phyloP scores from a whole-genome alignment of 2,888 invertebrate species.

The Microctonus hyperodae region DNA sequence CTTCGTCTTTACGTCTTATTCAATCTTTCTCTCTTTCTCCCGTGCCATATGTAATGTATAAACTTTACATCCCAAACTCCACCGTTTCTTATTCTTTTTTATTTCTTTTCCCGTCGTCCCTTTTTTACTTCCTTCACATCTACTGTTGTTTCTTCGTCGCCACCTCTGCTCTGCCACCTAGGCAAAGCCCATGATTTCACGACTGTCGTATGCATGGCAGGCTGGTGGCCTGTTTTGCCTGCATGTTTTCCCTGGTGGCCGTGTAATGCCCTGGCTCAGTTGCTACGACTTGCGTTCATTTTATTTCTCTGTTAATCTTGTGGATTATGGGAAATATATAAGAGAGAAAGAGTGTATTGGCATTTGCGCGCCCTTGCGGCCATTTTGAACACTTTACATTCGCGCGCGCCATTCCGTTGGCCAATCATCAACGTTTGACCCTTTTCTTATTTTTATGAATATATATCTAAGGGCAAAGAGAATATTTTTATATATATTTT shows the following conservation, averaged over 20 bases:
- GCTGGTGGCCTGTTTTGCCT: slow-evolving; percentile 8
- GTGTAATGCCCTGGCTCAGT: too few species aligned
- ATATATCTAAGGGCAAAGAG: too few species aligned
- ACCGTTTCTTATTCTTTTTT: neutral
- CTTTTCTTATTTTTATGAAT: neutral
- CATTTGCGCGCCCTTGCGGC: slow-evolving; percentile 12
- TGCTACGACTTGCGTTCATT: too few species aligned
- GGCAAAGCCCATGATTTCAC: slow-evolving; percentile 16
- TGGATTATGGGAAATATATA: too few species aligned
- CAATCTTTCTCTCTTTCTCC: slow-evolving; percentile 4
- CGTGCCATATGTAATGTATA: neutral
- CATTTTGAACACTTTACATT: neutral
- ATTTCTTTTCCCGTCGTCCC: too few species aligned
- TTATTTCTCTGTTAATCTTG: too few species aligned
- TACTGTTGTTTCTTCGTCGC: slow-evolving; percentile 11
- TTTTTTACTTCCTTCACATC: too few species aligned
- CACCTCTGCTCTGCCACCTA: slow-evolving; percentile 18
- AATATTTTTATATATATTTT: neutral
- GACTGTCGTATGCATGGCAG: slow-evolving; percentile 12
- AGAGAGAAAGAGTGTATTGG: too few species aligned
- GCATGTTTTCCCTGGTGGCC: neutral
- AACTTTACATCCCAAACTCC: neutral
- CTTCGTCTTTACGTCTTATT: neutral
- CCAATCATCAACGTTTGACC: neutral
- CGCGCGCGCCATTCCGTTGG: neutral